Percentiles rank a stretch among this genome's conserved stretches.
These are phyloP conservation scores for Tapirus indicus DNA, from an alignment of 2,797 vertebrate species.

Conservation along the genomic window DNA sequence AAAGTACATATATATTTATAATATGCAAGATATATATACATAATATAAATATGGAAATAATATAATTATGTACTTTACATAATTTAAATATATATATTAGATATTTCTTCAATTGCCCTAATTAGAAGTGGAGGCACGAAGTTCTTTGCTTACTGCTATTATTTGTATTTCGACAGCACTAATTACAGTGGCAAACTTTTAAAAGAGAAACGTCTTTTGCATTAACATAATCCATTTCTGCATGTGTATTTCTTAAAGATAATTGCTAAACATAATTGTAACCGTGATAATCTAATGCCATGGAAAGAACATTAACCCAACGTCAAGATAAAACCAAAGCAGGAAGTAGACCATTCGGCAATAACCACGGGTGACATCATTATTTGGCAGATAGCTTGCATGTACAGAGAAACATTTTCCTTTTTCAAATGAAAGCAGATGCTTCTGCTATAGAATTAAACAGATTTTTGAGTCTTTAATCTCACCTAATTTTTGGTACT, in stretches of 20 bases:
- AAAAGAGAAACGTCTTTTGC: slow-evolving; percentile 73
- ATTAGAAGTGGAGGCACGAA: neutral
- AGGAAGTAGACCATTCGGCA: slow-evolving; percentile 65
- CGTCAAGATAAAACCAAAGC: slow-evolving; percentile 76
- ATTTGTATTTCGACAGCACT: slow-evolving; percentile 22
- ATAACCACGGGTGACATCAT: slow-evolving; percentile 69
- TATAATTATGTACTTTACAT: no score
- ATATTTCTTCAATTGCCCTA: neutral
- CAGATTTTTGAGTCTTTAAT: slow-evolving; percentile 14
- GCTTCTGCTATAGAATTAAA: slow-evolving; percentile 3
- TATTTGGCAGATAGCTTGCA: slow-evolving; percentile 10
- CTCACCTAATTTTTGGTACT: slow-evolving; percentile 41
- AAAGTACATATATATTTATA: neutral
- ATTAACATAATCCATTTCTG: slow-evolving; percentile 69
- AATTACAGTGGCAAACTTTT: neutral
- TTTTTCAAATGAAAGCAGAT: slow-evolving; percentile 48
- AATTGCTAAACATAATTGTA: slow-evolving; percentile 60
- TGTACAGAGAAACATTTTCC: neutral
- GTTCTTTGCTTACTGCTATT: neutral
- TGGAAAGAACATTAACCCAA: slow-evolving; percentile 71
- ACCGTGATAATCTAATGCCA: slow-evolving; percentile 50
- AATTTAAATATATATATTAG: no score
- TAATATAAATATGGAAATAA: no score
- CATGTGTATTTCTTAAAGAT: slow-evolving; percentile 77
- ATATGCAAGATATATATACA: neutral